Evolutionary conservation across 1,140 invertebrate species (phyloP), one percentile per base, ranked within the genome.

Genomic region (Drosophila navojoa): DNA sequence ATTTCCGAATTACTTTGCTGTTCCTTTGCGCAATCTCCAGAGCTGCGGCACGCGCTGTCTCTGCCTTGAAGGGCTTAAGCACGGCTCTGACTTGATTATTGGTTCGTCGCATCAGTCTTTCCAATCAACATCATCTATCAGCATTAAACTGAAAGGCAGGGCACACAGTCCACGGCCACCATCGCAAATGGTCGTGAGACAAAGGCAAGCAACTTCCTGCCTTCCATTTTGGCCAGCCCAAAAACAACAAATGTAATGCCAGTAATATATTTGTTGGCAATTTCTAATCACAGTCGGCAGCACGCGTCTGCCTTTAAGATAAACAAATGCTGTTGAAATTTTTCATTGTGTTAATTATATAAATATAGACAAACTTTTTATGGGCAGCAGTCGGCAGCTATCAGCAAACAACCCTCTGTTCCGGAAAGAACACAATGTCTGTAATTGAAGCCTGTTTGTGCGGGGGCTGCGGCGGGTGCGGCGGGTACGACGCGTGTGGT

Each of bases 81-180:
- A 86, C 52, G 81, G 81, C 77, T 63, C 71, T 60, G 66, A 81
- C 61, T 81, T 86, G 82, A 86, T 86, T 86, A 86, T 86, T 86
- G 82, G 84, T 86, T 79, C 77, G 81, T 84, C 77, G 77, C 81
- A 85, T 85, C 81, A 76, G 76, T 84, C 82, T 81, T 76, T 79
- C 62, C 82, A 86, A 86, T 86, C 82, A 86, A 71, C 82, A 86
- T 86, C 82, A 86, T 86, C 82, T 89, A 86, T 86, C 82, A 86
- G 82, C 76, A 86, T 86, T 86, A 86, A 82, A 89, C 76, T 74
- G 45, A 74, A 77, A 86, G 82, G 62, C 64, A 72, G 50, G 35
- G 71, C 53, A 45, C 44, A 40, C 49, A 54, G 59, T 38, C 50
- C 61, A 45, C 47, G 22, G 29, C n/a, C 13, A 27, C 16, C 13